Percentiles rank a stretch among this genome's conserved stretches.
phyloP scores from a whole-genome alignment of 2,888 invertebrate species.

The Galeruca laticollis region DNA sequence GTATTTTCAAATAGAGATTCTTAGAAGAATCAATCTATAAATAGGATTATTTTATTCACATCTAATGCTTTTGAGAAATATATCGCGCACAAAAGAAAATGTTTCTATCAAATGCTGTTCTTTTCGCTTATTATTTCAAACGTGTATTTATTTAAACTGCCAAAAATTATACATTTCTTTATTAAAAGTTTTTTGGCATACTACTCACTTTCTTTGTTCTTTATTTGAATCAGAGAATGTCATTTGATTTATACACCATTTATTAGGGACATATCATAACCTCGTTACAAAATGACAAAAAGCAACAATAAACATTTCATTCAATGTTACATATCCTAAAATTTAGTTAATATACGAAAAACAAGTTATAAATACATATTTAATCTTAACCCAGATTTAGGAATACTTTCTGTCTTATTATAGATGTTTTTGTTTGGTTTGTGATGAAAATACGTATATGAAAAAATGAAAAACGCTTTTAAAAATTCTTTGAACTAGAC shows the following conservation, averaged over 20 bases:
- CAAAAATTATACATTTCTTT: background rate
- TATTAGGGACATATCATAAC: slow-evolving; percentile 2
- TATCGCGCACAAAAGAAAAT: background rate
- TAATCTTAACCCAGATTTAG: slow-evolving; percentile 14
- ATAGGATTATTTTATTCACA: too few species aligned
- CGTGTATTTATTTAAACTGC: background rate
- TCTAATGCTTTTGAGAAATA: background rate
- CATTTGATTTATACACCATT: background rate
- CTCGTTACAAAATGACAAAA: background rate
- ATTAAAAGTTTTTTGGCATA: background rate
- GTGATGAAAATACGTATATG: background rate
- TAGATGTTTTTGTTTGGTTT: slow-evolving; percentile 18
- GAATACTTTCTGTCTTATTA: slow-evolving; percentile 12
- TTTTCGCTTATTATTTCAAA: background rate
- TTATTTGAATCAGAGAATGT: background rate
- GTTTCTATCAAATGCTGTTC: background rate
- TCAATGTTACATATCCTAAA: background rate
- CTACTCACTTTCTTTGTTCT: background rate
- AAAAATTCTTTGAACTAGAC: slow-evolving; percentile 10
- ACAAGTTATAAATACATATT: slow-evolving; percentile 12
- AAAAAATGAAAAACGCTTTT: slow-evolving; percentile 10
- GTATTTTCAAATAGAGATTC: too few species aligned
- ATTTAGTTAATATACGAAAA: background rate
- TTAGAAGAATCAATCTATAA: too few species aligned
- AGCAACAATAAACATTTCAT: background rate